Percentiles rank a stretch among this genome's conserved stretches.
These are phyloP conservation scores for Lepidurus packardi DNA, from an alignment of 1,140 invertebrate species.

Conservation along the genomic window DNA sequence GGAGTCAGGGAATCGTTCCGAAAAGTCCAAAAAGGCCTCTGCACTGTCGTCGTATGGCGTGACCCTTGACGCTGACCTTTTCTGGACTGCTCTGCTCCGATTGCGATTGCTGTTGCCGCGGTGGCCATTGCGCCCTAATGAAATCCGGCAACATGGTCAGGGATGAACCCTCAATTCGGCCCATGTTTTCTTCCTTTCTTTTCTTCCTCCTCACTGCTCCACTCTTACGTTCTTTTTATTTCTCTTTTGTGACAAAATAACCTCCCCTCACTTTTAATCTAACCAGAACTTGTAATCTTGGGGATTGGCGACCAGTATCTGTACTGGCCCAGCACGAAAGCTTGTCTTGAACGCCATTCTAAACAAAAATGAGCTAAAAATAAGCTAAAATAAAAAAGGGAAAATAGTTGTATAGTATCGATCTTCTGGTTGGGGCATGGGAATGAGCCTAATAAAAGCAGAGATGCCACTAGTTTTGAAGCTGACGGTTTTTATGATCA, in stretches of 20 bases:
- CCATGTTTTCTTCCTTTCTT: neutral
- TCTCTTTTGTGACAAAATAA: slow-evolving; percentile 20
- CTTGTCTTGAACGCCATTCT: neutral
- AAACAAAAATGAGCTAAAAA: neutral
- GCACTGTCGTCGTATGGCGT: neutral
- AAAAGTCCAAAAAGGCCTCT: neutral
- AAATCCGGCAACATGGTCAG: slow-evolving; percentile 13
- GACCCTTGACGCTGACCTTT: slow-evolving; percentile 9
- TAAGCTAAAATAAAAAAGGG: neutral
- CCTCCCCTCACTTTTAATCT: slow-evolving; percentile 1
- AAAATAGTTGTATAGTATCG: neutral
- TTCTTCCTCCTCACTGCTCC: neutral
- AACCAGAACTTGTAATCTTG: slow-evolving; percentile 4
- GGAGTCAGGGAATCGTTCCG: neutral
- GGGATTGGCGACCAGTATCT: neutral
- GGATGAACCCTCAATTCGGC: slow-evolving; percentile 17
- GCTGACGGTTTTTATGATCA: slow-evolving; percentile 9
- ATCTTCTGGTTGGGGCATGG: neutral
- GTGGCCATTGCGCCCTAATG: slow-evolving; percentile 11
- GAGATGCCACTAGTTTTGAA: slow-evolving; percentile 9
- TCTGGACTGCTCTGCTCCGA: slow-evolving; percentile 11
- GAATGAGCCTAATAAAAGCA: slow-evolving; percentile 7
- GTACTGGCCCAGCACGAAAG: neutral
- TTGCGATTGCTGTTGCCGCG: slow-evolving; percentile 11
- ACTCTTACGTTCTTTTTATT: neutral